Base-by-base conservation (phyloP, 2,888 invertebrate species). In the Erpobdella octoculata region DNA sequence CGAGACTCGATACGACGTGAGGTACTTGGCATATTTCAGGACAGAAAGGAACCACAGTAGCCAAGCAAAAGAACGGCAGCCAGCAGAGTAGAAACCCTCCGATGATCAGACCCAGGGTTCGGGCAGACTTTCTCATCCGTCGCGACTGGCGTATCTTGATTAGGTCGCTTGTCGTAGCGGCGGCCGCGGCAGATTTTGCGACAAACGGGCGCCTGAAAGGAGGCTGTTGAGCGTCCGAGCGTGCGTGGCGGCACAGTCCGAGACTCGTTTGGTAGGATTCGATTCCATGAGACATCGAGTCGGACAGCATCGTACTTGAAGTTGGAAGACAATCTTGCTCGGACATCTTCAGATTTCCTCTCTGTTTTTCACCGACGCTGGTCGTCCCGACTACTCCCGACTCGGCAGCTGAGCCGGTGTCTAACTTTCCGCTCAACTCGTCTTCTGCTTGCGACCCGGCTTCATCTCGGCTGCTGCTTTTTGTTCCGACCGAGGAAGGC, bases 31-130 rank as follows among this genome's bases (percentile, higher is more conserved):
- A 75, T 25, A 41, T 41, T 9, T 68, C 41, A 2, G 38, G 9
- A 35, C 76, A 76, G 72, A 76, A 75, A 31, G 76, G 76, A 12
- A 81, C 78, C n/a, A 82, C 76, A 12, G 83, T 76, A 71, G 83
- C 83, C 65, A 81, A 74, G 18, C 82, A 76, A 75, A 83, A 83
- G 74, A 83, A 83, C 6, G 83, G 83, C 78, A 83, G 79, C 83
- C 83, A 83, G 73, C 83, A 83, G n/a, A 81, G 75, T 53, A 83
- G 80, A 73, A 83, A 83, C 25, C 82, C 81, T 77, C 75, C 76
- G 66, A 76, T 76, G 66, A 76, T 76, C 15, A 76, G 71, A 4
- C 76, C 76, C 38, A 76, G 73, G 31, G 75, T 76, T 18, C 76
- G 62, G 28, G 76, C 76, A 46, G 76, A 76, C 53, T 74, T 76